Base-by-base conservation (phyloP, 2,888 invertebrate genomes). In the Morpho achilles region DNA sequence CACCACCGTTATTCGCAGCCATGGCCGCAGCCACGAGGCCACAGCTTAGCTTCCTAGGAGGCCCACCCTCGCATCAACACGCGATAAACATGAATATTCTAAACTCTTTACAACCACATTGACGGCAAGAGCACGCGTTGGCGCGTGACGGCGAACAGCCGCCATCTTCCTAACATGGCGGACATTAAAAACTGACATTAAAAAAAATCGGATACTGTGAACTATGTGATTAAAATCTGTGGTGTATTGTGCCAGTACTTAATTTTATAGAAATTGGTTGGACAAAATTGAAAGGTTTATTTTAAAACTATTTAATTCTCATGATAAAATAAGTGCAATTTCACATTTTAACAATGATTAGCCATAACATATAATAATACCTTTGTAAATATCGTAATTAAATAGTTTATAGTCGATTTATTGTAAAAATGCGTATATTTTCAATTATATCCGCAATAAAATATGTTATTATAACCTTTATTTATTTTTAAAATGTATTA, bases 1-100 rank as follows among this genome's bases (percentile, higher is more conserved):
- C 92, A 0, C 92, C 92, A 39, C 94, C 94, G n/a, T 91, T 94
- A 63, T 92, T 94, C 70, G 94, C 94, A 43, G 93, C 93, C 39
- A 93, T 92, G 84, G 91, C 91, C 0, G 93, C 93, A 1, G 94
- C 94, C 65, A 93, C 93, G 3, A 84, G 93, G 68, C 93, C 93
- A 7, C 92, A 92, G 70, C 85, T 93, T 56, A 91, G 92, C 69
- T 91, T 91, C 77, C 88, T 93, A n/a, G 89, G 92, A 8, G 88
- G 91, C 42, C 90, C 90, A 1, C 91, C 92, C n/a, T 80, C 82
- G 56, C 90, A 90, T 59, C 91, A 92, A 58, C 91, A 92, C 60
- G 92, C 93, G 58, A 91, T 91, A 62, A 90, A 90, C 72, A 91
- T 91, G 88, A 91, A 91, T 65, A 91, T 91, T 69, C 76, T 93